Percentiles rank a stretch among this genome's conserved stretches.
phyloP scores from a whole-genome alignment of 2,113 vertebrate species.

The Cephalopholis sonnerati region DNA sequence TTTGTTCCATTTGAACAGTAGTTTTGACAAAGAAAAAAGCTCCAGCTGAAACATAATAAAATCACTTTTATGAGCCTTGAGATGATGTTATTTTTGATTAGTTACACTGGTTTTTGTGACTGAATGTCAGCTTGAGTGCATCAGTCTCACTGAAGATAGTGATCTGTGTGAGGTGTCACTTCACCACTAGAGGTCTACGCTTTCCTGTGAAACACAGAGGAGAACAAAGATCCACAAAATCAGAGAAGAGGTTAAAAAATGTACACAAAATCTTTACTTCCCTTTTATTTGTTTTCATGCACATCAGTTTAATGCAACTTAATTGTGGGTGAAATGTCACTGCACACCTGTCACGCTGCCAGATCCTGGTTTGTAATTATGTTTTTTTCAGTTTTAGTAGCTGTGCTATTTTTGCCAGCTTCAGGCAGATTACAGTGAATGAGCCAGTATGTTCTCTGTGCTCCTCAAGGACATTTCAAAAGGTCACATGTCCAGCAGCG shows the following conservation, averaged over 20 bases:
- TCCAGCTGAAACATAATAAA: background rate
- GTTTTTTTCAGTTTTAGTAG: background rate
- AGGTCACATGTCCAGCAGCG: slow-evolving; percentile 24
- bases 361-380: background rate
- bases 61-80: background rate
- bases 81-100: background rate
- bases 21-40: background rate
- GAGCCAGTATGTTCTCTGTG: slow-evolving; percentile 11
- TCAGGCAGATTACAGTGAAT: slow-evolving; percentile 17
- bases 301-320: slow-evolving; percentile 2
- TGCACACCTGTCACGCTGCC: background rate
- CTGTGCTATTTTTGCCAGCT: background rate
- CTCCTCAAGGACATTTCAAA: slow-evolving; percentile 19
- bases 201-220: slow-evolving; percentile 1
- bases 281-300: background rate
- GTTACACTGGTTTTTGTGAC: background rate
- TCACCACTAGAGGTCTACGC: slow-evolving; percentile 58
- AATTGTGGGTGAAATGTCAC: slow-evolving; percentile 15
- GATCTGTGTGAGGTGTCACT: background rate
- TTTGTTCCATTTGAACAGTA: background rate
- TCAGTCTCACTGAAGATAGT: background rate
- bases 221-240: background rate
- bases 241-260: background rate
- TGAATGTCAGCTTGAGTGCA: background rate
- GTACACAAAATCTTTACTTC: background rate